Evolutionary conservation across 2,113 vertebrate species (phyloP).

Genomic region (Cnemophilus loriae): DNA sequence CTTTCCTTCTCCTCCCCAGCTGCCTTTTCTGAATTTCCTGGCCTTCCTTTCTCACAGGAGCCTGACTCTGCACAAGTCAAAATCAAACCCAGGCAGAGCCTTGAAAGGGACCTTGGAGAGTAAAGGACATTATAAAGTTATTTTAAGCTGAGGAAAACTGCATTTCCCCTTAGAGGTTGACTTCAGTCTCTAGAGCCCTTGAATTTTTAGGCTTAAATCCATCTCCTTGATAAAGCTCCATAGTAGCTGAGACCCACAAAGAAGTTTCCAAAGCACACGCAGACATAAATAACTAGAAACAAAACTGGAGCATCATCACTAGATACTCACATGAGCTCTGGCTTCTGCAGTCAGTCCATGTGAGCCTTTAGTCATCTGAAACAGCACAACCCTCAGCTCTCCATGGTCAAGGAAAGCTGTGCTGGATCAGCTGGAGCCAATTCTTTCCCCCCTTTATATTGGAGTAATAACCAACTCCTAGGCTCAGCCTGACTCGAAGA

Average conservation of each 20-base stretch:
- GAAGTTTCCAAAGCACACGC: neutral
- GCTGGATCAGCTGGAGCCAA: neutral
- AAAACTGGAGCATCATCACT: conserved; percentile 11
- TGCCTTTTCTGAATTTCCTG: neutral
- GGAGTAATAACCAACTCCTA: neutral
- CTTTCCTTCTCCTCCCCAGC: neutral
- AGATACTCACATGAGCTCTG: neutral
- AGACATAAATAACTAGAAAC: conserved; percentile 25
- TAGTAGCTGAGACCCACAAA: neutral
- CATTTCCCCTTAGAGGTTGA: neutral
- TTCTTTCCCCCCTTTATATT: neutral
- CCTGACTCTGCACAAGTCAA: neutral
- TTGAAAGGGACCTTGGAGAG: conserved; percentile 32
- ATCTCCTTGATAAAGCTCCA: neutral
- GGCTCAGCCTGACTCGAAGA: neutral
- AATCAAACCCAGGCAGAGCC: neutral
- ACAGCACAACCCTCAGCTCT: neutral
- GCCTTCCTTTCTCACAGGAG: neutral
- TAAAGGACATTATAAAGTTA: conserved; percentile 34
- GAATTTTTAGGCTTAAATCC: neutral
- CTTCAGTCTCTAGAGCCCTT: conserved; percentile 1
- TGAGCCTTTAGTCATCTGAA: conserved; percentile 10
- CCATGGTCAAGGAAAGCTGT: neutral
- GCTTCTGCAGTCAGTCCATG: neutral
- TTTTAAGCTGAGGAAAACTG: conserved; percentile 40